These are phyloP conservation scores for Motacilla tschutschensis DNA, from an alignment of 2,113 vertebrate genomes.

Conservation along the genomic window DNA sequence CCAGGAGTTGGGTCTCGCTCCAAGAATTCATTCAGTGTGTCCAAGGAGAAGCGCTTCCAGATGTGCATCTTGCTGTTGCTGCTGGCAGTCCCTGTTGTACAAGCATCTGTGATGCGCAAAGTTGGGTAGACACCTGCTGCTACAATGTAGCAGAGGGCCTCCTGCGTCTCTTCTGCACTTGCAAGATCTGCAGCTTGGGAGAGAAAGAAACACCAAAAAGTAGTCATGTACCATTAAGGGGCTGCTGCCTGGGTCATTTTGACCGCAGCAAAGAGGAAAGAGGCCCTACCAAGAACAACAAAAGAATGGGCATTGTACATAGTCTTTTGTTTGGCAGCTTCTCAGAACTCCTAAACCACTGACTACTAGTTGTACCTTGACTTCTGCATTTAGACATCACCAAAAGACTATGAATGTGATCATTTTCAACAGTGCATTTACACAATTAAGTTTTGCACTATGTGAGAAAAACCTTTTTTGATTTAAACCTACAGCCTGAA, in stretches of 20 bases:
- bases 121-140: slow-evolving; percentile 79
- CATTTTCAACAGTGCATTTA: background rate
- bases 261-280: background rate
- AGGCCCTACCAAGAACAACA: background rate
- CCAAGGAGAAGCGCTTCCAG: slow-evolving; percentile 86
- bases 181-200: background rate
- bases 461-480: rapidly evolving
- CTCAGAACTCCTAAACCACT: background rate
- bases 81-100: slow-evolving; percentile 67
- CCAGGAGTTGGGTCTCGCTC: slow-evolving; percentile 64
- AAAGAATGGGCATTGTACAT: background rate
- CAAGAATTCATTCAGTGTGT: slow-evolving; percentile 82
- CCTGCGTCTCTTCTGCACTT: background rate
- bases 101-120: slow-evolving; percentile 75
- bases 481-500: background rate
- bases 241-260: background rate
- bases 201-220: background rate
- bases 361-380: background rate
- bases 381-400: background rate
- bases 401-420: background rate
- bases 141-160: slow-evolving; percentile 73
- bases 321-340: background rate
- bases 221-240: background rate
- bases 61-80: slow-evolving; percentile 78
- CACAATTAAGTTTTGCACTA: background rate